phyloP scores from a whole-genome alignment of 2,888 invertebrate genomes.

The Diabrotica balteata region DNA sequence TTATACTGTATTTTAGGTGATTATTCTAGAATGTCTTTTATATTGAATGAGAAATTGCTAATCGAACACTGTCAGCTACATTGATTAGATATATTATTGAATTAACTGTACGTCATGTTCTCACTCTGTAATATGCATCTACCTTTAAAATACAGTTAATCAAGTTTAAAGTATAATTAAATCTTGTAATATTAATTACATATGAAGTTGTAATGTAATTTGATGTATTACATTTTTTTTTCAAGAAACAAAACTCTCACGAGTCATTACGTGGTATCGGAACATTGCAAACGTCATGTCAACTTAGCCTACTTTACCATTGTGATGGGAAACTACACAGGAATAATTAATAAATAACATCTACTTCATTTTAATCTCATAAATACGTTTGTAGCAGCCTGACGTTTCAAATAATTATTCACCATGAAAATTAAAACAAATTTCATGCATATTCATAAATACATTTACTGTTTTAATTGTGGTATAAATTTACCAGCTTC shows the following conservation, averaged over 20 bases:
- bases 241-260: background rate
- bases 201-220: no score
- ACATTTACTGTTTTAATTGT: slow-evolving; percentile 42
- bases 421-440: slow-evolving; percentile 39
- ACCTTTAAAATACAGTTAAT: background rate
- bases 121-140: no score
- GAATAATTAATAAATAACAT: slow-evolving; percentile 31
- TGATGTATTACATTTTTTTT: background rate
- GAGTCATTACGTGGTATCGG: background rate
- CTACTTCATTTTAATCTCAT: slow-evolving; percentile 29
- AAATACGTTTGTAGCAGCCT: slow-evolving; percentile 27
- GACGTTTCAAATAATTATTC: slow-evolving; percentile 35
- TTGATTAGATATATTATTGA: no score
- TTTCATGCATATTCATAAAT: slow-evolving; percentile 42
- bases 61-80: no score
- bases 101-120: no score
- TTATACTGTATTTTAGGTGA: no score
- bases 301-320: slow-evolving; percentile 8
- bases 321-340: slow-evolving; percentile 22
- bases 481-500: slow-evolving; percentile 38
- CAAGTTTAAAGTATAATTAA: background rate
- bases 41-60: no score
- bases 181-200: no score
- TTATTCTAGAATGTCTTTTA: no score
- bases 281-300: slow-evolving; percentile 9